These are phyloP conservation scores for Etheostoma cragini DNA, from an alignment of 2,113 vertebrate genomes.

Conservation along the genomic window DNA sequence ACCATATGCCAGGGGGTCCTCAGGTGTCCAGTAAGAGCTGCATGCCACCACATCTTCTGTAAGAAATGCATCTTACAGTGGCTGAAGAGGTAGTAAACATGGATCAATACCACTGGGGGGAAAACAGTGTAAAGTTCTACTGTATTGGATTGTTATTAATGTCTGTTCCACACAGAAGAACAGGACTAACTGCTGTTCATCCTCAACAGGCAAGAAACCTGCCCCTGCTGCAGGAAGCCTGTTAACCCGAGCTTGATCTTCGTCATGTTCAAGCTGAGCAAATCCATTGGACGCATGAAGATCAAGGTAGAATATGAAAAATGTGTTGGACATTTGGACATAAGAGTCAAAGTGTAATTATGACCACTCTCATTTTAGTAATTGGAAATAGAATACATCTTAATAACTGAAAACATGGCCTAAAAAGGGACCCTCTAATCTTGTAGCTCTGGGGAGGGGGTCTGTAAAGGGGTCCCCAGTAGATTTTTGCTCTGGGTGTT, in stretches of 20 bases:
- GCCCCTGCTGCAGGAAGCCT: conserved; percentile 87
- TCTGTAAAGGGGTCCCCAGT: background rate
- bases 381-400: background rate
- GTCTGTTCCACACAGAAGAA: background rate
- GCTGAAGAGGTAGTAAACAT: conserved; percentile 86
- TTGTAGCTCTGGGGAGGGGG: background rate
- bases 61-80: conserved; percentile 90
- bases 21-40: conserved; percentile 86
- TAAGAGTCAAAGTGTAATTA: background rate
- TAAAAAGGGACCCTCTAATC: background rate
- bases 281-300: conserved; percentile 85
- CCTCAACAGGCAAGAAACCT: conserved; percentile 84
- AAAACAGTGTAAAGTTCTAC: background rate
- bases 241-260: conserved; percentile 83
- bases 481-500: background rate
- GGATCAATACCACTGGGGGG: background rate
- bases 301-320: conserved; percentile 82
- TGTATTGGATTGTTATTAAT: background rate
- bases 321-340: background rate
- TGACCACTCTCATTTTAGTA: background rate
- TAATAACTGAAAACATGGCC: background rate
- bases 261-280: conserved; percentile 86
- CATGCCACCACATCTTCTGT: conserved; percentile 91
- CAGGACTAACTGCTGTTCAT: conserved; percentile 23
- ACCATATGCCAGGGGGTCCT: conserved; percentile 90